A percentile compares a stretch with the other conserved stretches of the same genome.
These are phyloP conservation scores for Podilymbus podiceps DNA, from an alignment of 2,113 vertebrate species.

Conservation along the genomic window DNA sequence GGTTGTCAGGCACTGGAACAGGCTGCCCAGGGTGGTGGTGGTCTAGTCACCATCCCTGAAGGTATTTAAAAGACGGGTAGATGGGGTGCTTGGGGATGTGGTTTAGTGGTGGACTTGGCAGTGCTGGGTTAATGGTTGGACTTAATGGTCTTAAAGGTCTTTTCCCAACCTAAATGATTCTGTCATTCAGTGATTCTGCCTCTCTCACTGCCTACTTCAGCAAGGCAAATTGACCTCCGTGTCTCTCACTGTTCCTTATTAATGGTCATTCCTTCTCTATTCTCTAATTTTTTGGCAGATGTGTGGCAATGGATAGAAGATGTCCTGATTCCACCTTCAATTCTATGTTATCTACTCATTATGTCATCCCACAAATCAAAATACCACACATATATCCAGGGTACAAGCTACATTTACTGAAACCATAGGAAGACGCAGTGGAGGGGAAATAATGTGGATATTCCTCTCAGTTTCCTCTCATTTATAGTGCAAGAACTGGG, in stretches of 20 bases:
- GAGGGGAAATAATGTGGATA: neutral
- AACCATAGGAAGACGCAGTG: neutral
- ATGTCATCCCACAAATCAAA: neutral
- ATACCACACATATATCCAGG: neutral
- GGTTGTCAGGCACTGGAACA: no score
- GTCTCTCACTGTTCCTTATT: neutral
- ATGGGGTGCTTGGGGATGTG: no score
- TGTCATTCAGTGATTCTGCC: no score
- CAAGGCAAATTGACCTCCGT: neutral
- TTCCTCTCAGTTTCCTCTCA: neutral
- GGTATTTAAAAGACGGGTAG: no score
- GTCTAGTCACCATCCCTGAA: no score
- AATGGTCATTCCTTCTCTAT: neutral
- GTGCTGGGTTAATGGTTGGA: no score
- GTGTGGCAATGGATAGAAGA: neutral
- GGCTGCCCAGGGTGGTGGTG: no score
- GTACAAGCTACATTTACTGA: neutral
- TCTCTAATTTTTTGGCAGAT: neutral
- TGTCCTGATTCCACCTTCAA: neutral
- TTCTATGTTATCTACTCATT: neutral
- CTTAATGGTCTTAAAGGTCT: no score
- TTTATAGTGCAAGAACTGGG: neutral
- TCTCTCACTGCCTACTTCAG: neutral
- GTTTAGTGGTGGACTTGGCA: no score
- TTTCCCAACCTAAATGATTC: no score